Percentiles rank a stretch among this genome's conserved stretches.
These are phyloP conservation scores for Saccopteryx bilineata DNA, from an alignment of 2,113 vertebrate genomes.

Conservation along the genomic window DNA sequence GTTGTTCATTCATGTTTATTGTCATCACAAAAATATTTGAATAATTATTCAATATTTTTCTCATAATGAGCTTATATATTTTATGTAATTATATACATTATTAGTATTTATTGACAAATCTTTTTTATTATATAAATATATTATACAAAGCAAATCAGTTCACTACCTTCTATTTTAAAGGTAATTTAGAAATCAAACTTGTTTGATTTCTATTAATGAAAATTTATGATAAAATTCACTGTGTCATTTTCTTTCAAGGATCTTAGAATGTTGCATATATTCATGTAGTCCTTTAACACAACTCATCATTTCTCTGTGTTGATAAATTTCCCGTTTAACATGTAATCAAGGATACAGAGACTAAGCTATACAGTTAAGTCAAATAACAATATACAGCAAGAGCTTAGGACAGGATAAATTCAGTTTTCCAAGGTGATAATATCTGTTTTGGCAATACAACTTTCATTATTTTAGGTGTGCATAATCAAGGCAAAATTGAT, in stretches of 20 bases:
- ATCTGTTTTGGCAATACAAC: background rate
- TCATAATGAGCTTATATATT: background rate
- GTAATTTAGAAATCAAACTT: constrained; percentile 18
- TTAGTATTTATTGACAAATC: background rate
- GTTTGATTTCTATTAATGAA: background rate
- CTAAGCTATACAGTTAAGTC: background rate
- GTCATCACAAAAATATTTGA: background rate
- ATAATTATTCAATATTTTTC: background rate
- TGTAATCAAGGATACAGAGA: background rate
- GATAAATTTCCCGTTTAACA: background rate
- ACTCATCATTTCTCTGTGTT: background rate
- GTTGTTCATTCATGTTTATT: background rate
- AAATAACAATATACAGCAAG: background rate
- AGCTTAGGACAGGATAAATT: background rate
- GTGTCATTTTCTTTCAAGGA: background rate
- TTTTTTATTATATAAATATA: background rate
- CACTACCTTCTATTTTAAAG: background rate
- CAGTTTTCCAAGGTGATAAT: background rate
- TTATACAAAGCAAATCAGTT: background rate
- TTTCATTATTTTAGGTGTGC: background rate
- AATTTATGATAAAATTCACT: background rate
- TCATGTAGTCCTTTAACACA: background rate
- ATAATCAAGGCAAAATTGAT: background rate
- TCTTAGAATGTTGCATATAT: background rate
- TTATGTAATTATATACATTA: background rate